Evolutionary conservation across 2,113 vertebrate species (phyloP), one percentile per base, ranked within the genome.

Genomic region (Ia io): DNA sequence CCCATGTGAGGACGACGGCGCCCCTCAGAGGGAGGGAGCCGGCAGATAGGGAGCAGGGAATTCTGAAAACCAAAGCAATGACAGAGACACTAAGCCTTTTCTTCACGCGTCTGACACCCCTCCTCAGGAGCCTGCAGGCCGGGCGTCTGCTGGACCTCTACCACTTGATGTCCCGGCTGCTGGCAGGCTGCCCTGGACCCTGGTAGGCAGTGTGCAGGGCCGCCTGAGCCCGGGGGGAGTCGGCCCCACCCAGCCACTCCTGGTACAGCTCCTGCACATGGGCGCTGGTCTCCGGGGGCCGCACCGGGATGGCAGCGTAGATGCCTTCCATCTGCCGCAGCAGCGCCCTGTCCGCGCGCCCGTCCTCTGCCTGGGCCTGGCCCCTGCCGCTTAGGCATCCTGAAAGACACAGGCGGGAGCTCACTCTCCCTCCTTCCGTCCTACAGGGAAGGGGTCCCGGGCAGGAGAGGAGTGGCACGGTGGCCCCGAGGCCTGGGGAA

Each of bases 301-400:
- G 98, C 37, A 99, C 98, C 0, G 99, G 99, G 63, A 99, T 96
- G 8, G 98, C 98, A 20, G 98, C 96, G 80, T 99, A 99, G 69
- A 98, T 97, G 40, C 99, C 99, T 71, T 99, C 99, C 99, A 99
- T 99, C 96, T 99, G 99, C 89, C 97, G 98, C 10, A 99, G 98
- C 91, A 99, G 97, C 6, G 97, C 97, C 95, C 98, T 99, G 80
- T 99, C 99, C 3, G 98, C 84, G 18, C 98, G 98, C 0, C 99
- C 98, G 0, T 97, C 98, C 69, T 98, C 97, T 0, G 94, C 97
- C 93, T 98, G 98, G 1, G 98, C 98, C 94, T 99, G 99, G n/a
- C 99, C 99, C 83, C 99, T 95, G 14, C 99, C 99, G 23, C 99
- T 99, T 23, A 99, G 77, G 93, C 99, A 99, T 0, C 99, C 99